These are phyloP conservation scores for Brachionus paranguensis DNA, from an alignment of 1,140 invertebrate genomes.

Conservation along the genomic window DNA sequence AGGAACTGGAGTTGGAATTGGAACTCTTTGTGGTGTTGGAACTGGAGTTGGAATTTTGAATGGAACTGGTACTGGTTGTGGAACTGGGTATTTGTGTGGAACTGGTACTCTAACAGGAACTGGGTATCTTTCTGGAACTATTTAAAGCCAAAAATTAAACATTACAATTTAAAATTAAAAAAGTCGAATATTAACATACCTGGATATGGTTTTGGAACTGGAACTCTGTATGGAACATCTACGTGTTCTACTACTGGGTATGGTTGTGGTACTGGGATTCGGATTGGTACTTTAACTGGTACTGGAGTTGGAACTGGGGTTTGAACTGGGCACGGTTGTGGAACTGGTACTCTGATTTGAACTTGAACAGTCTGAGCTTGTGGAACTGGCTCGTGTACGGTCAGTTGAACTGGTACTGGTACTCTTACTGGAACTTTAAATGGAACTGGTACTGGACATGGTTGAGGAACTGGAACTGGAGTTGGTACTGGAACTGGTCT, in stretches of 20 bases:
- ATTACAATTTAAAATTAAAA: not conserved
- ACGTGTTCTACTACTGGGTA: not conserved
- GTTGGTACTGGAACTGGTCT: not conserved
- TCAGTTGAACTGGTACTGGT: not conserved
- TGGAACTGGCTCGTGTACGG: not conserved
- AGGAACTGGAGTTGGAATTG: conserved; percentile 4
- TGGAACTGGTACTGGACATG: not conserved
- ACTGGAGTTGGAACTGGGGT: not conserved
- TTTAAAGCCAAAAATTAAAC: not conserved
- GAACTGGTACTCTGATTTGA: not conserved
- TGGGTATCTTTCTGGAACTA: conserved; percentile 2
- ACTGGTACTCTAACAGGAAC: not conserved
- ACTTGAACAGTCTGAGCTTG: not conserved
- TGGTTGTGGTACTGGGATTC: conserved; percentile 7
- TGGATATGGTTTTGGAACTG: conserved; percentile 16
- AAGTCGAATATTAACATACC: not conserved
- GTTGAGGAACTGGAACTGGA: not conserved
- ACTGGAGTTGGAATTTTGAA: not conserved
- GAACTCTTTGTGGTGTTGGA: not conserved
- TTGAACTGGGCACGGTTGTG: not conserved
- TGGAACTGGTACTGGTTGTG: not conserved
- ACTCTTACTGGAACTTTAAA: not conserved
- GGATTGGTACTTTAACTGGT: not conserved
- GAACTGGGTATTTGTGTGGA: conserved; percentile 12
- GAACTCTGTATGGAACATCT: not conserved